Conservation (phyloP, 2,888 invertebrate species). For the Rhogogaster chlorosoma region DNA sequence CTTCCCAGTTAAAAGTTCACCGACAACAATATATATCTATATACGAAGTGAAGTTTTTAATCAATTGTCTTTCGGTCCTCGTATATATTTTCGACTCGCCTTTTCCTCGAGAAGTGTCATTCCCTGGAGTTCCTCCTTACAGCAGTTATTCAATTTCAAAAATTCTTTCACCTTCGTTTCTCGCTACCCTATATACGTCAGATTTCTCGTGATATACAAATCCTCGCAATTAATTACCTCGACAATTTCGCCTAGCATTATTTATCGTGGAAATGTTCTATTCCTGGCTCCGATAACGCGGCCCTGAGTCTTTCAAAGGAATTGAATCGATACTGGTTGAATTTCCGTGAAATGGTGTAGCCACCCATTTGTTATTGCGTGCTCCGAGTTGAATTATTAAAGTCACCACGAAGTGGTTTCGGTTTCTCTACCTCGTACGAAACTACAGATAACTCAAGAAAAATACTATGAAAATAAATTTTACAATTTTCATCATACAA, state of each 20-base stretch:
- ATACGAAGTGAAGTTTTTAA: not conserved
- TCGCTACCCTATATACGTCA: not conserved
- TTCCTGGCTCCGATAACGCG: not conserved
- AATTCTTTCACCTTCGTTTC: not conserved
- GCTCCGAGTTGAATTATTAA: not conserved
- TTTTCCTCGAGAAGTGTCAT: not conserved
- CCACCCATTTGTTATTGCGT: not conserved
- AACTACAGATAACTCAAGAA: not conserved
- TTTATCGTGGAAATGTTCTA: not conserved
- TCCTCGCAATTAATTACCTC: too few species aligned
- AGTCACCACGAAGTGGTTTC: not conserved
- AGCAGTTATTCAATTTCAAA: not conserved
- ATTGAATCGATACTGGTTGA: constrained; percentile 21
- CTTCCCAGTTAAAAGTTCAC: constrained; percentile 1
- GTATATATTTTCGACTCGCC: not conserved
- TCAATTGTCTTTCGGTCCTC: not conserved
- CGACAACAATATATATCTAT: not conserved
- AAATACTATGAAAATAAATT: not conserved
- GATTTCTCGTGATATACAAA: not conserved
- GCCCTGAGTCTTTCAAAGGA: not conserved
- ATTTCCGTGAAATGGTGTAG: constrained; percentile 1
- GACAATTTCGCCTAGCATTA: too few species aligned
- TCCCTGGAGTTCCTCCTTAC: not conserved
- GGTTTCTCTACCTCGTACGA: not conserved
- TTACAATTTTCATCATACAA: not conserved